Conservation (phyloP, 2,797 vertebrate species). For the Myoxocephalus aenaeus region DNA sequence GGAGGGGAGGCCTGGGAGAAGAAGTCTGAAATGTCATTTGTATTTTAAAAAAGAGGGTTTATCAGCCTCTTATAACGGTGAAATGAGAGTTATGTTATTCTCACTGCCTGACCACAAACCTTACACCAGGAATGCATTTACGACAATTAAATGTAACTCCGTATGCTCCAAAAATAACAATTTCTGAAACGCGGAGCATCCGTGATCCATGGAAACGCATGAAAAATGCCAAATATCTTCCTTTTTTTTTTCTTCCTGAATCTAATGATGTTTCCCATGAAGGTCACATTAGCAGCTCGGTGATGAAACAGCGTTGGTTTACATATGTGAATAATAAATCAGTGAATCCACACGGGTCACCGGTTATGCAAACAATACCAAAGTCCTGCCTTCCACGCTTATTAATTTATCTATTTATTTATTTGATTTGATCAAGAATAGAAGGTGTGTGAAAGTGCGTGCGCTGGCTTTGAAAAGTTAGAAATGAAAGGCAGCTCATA, state of each 20-base stretch:
- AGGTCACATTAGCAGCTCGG: constrained; percentile 36
- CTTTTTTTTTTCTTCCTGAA: not conserved
- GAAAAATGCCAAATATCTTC: not conserved
- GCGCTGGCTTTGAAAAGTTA: not conserved
- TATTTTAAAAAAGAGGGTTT: constrained; percentile 17
- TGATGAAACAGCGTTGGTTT: constrained; percentile 20
- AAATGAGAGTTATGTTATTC: not conserved
- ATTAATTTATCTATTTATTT: constrained; percentile 45
- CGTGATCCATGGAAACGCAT: not conserved
- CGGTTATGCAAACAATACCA: constrained; percentile 47
- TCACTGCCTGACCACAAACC: not conserved
- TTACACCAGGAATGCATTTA: not conserved
- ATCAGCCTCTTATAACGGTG: too few relatives aligned
- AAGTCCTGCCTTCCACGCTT: constrained; percentile 48
- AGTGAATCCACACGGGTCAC: constrained; percentile 32
- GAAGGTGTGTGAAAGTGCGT: not conserved
- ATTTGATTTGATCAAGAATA: constrained; percentile 45
- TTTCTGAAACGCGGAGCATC: not conserved
- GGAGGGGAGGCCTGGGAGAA: not conserved
- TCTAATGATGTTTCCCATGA: constrained; percentile 8
- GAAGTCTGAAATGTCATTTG: not conserved
- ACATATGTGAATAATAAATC: constrained; percentile 46
- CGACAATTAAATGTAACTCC: not conserved
- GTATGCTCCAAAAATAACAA: not conserved
- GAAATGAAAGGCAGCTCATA: constrained; percentile 3